Conservation (phyloP, 2,888 invertebrate genomes). For the Amiota minor region DNA sequence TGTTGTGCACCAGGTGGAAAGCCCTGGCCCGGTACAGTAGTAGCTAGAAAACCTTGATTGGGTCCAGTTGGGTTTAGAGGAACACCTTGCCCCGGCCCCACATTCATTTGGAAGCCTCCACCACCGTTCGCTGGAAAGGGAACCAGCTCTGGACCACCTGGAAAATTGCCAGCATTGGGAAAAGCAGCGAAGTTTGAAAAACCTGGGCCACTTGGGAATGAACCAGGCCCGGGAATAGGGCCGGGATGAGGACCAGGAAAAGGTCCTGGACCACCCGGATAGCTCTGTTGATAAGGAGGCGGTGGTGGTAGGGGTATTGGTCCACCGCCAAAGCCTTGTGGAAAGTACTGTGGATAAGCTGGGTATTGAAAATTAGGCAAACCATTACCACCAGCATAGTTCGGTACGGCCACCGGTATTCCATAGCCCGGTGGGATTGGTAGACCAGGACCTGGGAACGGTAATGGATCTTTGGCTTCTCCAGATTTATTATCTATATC, state of each 20-base stretch:
- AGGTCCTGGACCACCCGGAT: no score
- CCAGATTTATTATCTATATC: background rate
- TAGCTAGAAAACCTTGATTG: constrained; percentile 7
- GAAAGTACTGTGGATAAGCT: constrained; percentile 53
- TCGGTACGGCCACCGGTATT: constrained; percentile 47
- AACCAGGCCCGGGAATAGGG: constrained; percentile 7
- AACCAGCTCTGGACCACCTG: constrained; percentile 1
- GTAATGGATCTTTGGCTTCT: constrained; percentile 39
- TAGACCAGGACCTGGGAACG: constrained; percentile 44
- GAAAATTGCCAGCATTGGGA: background rate
- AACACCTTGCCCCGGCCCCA: constrained; percentile 13
- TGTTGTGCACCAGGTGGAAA: background rate
- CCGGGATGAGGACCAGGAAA: constrained; percentile 12
- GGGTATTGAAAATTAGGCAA: constrained; percentile 59
- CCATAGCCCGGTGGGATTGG: constrained; percentile 51
- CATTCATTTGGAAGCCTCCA: constrained; percentile 8
- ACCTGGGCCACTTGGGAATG: background rate
- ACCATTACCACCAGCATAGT: constrained; percentile 21
- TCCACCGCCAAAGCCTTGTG: background rate
- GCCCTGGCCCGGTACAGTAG: constrained; percentile 13
- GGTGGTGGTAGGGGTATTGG: constrained; percentile 11
- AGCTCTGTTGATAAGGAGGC: constrained; percentile 3
- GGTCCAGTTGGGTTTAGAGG: constrained; percentile 2
- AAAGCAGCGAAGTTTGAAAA: constrained; percentile 20
- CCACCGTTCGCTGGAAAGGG: constrained; percentile 13